Percentiles rank a stretch among this genome's conserved stretches.
Evolutionary conservation across 1,140 invertebrate genomes (phyloP).

Genomic region (Brachionus sp.): DNA sequence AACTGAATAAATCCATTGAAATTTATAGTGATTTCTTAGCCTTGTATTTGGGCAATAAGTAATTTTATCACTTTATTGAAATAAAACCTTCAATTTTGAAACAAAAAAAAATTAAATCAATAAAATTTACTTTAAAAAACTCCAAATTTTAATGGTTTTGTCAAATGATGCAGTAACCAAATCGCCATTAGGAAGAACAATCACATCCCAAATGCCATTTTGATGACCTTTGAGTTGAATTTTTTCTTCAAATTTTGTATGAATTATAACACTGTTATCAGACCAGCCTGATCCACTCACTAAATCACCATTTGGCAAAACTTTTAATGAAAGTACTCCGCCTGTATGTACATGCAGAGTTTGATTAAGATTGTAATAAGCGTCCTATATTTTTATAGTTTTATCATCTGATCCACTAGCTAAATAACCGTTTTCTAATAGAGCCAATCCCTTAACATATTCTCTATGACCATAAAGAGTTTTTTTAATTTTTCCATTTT

Average conservation of each 20-base stretch:
- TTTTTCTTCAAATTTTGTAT: neutral
- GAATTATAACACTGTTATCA: neutral
- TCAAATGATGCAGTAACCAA: neutral
- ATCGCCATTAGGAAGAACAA: neutral
- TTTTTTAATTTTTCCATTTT: slow-evolving; percentile 63
- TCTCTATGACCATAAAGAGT: slow-evolving; percentile 57
- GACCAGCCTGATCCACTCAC: neutral
- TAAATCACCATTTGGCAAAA: neutral
- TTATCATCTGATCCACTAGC: too few relatives aligned
- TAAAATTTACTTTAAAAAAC: too few relatives aligned
- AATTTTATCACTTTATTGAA: too few relatives aligned
- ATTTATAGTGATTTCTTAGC: too few relatives aligned
- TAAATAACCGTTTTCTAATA: slow-evolving; percentile 60
- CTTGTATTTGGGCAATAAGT: too few relatives aligned
- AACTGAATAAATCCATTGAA: too few relatives aligned
- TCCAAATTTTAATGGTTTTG: neutral
- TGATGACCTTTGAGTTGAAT: neutral
- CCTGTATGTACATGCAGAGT: too few relatives aligned
- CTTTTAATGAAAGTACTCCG: too few relatives aligned
- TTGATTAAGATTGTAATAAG: too few relatives aligned
- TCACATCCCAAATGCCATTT: neutral
- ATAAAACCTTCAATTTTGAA: too few relatives aligned
- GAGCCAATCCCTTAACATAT: slow-evolving; percentile 58
- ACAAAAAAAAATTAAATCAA: too few relatives aligned
- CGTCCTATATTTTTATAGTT: slow-evolving; percentile 47